phyloP scores from a whole-genome alignment of 2,113 vertebrate species.

The Odontesthes bonariensis region DNA sequence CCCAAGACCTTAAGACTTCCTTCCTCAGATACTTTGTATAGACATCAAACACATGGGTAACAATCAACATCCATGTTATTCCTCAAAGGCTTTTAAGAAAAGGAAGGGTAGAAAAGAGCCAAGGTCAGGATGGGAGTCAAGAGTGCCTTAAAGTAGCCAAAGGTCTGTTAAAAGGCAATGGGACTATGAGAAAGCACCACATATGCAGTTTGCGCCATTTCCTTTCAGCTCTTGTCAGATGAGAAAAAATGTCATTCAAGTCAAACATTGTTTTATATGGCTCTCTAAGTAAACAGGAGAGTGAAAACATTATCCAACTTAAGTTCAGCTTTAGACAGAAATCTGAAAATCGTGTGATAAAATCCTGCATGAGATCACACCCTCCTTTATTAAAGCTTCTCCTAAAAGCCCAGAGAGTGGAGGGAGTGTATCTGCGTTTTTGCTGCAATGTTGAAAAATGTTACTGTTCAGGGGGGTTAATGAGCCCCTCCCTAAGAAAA shows the following conservation, averaged over 20 bases:
- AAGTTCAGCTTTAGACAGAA: background rate
- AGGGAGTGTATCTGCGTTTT: slow-evolving; percentile 53
- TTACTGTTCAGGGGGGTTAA: slow-evolving; percentile 30
- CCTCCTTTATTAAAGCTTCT: background rate
- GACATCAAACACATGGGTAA: slow-evolving; percentile 17
- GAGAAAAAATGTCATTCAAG: slow-evolving; percentile 46
- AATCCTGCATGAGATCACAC: background rate
- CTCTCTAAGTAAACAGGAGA: slow-evolving; percentile 25
- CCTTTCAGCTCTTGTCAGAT: slow-evolving; percentile 28
- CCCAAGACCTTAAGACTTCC: slow-evolving; percentile 22
- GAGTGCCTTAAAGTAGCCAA: background rate
- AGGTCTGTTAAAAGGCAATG: background rate
- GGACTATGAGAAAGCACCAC: background rate
- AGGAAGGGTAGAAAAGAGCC: background rate
- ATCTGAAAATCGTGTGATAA: slow-evolving; percentile 3
- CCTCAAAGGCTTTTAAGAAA: background rate
- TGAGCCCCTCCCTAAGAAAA: slow-evolving; percentile 50
- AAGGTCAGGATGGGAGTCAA: background rate
- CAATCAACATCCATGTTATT: slow-evolving; percentile 8
- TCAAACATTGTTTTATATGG: slow-evolving; percentile 55
- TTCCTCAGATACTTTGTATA: slow-evolving; percentile 25
- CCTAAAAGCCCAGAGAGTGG: slow-evolving; percentile 15
- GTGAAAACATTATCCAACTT: background rate
- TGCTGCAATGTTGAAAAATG: slow-evolving; percentile 54
- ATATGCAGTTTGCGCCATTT: slow-evolving; percentile 27